These are phyloP conservation scores for Onthophagus taurus DNA, from an alignment of 1,140 invertebrate species.

Conservation along the genomic window DNA sequence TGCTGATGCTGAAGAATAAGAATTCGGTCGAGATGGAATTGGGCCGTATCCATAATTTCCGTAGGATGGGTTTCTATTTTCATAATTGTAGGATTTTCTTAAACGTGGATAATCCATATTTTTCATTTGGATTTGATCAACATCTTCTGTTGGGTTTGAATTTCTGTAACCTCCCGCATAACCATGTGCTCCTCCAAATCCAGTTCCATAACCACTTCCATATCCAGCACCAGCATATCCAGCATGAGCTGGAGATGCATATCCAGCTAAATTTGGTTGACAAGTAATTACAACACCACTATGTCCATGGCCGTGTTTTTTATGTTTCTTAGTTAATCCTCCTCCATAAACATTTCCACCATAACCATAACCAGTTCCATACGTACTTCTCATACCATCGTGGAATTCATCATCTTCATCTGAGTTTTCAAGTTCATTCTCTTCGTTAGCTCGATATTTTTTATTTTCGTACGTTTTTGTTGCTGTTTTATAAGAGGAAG, in stretches of 20 bases:
- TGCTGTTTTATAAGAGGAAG: background rate
- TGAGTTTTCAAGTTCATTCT: conserved; percentile 9
- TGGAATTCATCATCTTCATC: conserved; percentile 4
- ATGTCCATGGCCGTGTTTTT: conserved; percentile 18
- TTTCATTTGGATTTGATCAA: too few relatives aligned
- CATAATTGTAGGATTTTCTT: too few relatives aligned
- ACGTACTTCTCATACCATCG: conserved; percentile 17
- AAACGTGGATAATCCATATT: too few relatives aligned
- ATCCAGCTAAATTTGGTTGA: conserved; percentile 34
- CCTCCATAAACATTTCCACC: conserved; percentile 16
- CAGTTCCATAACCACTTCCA: conserved; percentile 16
- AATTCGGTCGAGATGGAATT: too few relatives aligned
- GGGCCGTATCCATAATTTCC: too few relatives aligned
- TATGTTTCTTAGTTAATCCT: conserved; percentile 16
- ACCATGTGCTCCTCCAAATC: conserved; percentile 15
- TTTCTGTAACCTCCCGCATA: too few relatives aligned
- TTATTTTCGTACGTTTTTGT: conserved; percentile 4
- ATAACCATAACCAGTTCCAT: conserved; percentile 5
- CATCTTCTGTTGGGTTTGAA: too few relatives aligned
- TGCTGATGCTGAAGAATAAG: too few relatives aligned
- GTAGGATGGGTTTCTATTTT: too few relatives aligned
- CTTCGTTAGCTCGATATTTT: conserved; percentile 12
- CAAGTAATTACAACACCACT: conserved; percentile 34
- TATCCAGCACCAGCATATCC: conserved; percentile 12
- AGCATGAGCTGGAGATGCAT: conserved; percentile 19